Percentiles rank a stretch among this genome's conserved stretches.
These are phyloP conservation scores for Zele albiditarsus DNA, from an alignment of 2,888 invertebrate species.

Conservation along the genomic window DNA sequence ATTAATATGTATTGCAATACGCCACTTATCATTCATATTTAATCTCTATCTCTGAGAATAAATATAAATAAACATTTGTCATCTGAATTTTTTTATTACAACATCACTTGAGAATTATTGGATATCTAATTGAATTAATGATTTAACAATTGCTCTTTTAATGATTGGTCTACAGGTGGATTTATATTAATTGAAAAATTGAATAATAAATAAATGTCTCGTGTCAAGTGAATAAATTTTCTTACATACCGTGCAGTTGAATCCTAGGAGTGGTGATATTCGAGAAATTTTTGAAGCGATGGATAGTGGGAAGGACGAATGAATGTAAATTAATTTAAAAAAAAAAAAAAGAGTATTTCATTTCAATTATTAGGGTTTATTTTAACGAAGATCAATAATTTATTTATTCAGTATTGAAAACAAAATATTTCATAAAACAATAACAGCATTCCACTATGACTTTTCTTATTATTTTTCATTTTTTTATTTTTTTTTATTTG, in stretches of 20 bases:
- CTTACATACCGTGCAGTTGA: no score
- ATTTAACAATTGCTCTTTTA: no score
- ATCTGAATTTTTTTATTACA: not conserved
- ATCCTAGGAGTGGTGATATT: no score
- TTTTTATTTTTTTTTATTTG: slow-evolving; percentile 27
- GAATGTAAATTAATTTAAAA: not conserved
- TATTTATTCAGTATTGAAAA: slow-evolving; percentile 66
- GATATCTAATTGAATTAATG: no score
- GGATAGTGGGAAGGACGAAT: not conserved
- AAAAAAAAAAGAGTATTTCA: not conserved
- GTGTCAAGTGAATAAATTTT: no score
- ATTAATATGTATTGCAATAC: not conserved
- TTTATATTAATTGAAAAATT: no score
- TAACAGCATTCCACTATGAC: slow-evolving; percentile 63
- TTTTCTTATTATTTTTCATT: not conserved
- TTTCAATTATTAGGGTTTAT: slow-evolving; percentile 12
- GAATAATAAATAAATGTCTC: no score
- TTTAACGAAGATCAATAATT: slow-evolving; percentile 66
- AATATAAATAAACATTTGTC: not conserved
- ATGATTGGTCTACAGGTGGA: no score
- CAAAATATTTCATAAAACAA: slow-evolving; percentile 66
- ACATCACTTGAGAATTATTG: no score
- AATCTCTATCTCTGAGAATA: not conserved
- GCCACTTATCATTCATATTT: not conserved
- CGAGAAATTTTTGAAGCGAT: no score